Evolutionary conservation across 2,888 invertebrate genomes (phyloP).

Genomic region (Pristionchus mayeri): DNA sequence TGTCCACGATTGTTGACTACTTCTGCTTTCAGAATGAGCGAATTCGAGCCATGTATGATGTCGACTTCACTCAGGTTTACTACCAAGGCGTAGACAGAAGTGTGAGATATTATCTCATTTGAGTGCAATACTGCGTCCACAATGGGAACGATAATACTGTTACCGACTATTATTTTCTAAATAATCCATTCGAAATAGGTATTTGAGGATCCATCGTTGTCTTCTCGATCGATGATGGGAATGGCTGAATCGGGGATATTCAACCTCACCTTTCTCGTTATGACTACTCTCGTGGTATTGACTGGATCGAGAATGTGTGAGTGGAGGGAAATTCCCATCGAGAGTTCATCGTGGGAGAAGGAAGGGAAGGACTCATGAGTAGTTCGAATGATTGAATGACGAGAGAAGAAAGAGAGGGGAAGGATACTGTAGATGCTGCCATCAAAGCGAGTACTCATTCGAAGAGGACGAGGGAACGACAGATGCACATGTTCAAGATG

Average conservation of each 20-base stretch:
- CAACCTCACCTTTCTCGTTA: background rate
- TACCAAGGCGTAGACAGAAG: constrained; percentile 12
- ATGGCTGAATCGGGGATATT: constrained; percentile 17
- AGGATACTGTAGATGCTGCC: constrained; percentile 3
- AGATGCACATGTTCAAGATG: constrained; percentile 19
- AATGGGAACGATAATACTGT: background rate
- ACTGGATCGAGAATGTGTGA: constrained; percentile 32
- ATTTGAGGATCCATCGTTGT: background rate
- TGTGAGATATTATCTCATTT: background rate
- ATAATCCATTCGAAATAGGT: background rate
- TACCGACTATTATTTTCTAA: no score
- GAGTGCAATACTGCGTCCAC: background rate
- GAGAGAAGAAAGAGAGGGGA: background rate
- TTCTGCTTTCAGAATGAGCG: constrained; percentile 10
- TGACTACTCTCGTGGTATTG: background rate
- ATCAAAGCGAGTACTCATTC: background rate
- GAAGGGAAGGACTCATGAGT: background rate
- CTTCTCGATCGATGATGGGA: background rate
- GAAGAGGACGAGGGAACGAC: background rate
- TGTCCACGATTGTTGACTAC: background rate
- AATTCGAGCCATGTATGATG: background rate
- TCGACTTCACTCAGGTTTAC: constrained; percentile 6
- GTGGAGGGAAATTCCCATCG: background rate
- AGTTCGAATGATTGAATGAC: background rate
- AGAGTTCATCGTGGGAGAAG: no score